These are phyloP conservation scores for Bufotes viridis DNA, from an alignment of 2,797 vertebrate genomes.

Conservation along the genomic window DNA sequence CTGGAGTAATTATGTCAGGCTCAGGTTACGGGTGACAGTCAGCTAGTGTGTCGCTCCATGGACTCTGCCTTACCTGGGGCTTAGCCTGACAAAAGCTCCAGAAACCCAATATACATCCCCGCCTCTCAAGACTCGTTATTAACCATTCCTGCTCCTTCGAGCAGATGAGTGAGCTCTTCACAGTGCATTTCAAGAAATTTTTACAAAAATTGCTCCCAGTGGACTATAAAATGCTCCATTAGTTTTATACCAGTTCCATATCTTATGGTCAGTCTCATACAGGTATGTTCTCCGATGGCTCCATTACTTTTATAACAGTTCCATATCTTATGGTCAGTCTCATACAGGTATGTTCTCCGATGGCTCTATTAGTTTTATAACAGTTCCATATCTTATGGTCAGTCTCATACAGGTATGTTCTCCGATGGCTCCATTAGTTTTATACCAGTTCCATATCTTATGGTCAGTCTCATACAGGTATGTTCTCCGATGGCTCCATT, in stretches of 20 bases:
- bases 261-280: not conserved
- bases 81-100: conserved; percentile 58
- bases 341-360: not conserved
- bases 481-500: no score
- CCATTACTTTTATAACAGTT: no score
- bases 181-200: not conserved
- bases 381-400: not conserved
- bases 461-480: not conserved
- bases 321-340: not conserved
- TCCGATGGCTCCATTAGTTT: no score
- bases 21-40: conserved; percentile 67
- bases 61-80: conserved; percentile 65
- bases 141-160: not conserved
- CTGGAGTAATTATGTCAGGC: conserved; percentile 39
- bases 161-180: not conserved
- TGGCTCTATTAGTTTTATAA: no score
- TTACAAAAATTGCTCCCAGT: not conserved
- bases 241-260: no score
- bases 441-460: no score
- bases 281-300: not conserved
- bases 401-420: not conserved
- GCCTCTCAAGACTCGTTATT: conserved; percentile 1
- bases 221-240: not conserved
- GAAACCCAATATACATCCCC: conserved; percentile 63
- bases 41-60: conserved; percentile 65